Evolutionary conservation across 1,140 invertebrate species (phyloP).

Genomic region (Platyura marginata): DNA sequence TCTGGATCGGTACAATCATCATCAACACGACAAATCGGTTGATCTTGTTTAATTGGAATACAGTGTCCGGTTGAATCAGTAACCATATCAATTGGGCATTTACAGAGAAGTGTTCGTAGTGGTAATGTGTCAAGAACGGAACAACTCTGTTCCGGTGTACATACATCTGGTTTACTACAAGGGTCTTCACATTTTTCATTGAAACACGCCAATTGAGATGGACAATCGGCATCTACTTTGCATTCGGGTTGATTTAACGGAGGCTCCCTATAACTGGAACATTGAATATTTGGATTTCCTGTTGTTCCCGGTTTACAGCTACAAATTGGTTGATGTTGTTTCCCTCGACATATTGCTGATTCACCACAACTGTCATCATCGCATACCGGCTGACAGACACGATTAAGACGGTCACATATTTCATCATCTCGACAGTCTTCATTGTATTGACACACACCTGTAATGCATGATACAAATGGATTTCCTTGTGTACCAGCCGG

Average conservation of each 20-base stretch:
- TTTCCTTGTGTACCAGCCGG: constrained; percentile 70
- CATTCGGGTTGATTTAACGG: constrained; percentile 37
- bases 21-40: constrained; percentile 35
- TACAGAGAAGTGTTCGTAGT: constrained; percentile 59
- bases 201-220: constrained; percentile 50
- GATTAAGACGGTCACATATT: constrained; percentile 65
- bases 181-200: constrained; percentile 58
- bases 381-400: constrained; percentile 67
- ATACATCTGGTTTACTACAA: constrained; percentile 46
- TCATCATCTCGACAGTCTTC: constrained; percentile 76
- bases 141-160: constrained; percentile 54
- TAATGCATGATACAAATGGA: constrained; percentile 59
- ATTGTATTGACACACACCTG: constrained; percentile 69
- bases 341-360: constrained; percentile 51
- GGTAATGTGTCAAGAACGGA: constrained; percentile 57
- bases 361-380: constrained; percentile 55
- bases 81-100: constrained; percentile 55
- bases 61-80: constrained; percentile 41
- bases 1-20: constrained; percentile 52
- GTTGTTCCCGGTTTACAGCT: constrained; percentile 48
- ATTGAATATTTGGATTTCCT: constrained; percentile 65
- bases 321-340: constrained; percentile 60
- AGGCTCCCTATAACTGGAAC: constrained; percentile 29
- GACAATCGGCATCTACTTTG: constrained; percentile 53
- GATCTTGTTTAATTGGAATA: constrained; percentile 27